Base-by-base conservation (phyloP, 2,113 vertebrate species). In the Machaerirhynchus nigripectus region DNA sequence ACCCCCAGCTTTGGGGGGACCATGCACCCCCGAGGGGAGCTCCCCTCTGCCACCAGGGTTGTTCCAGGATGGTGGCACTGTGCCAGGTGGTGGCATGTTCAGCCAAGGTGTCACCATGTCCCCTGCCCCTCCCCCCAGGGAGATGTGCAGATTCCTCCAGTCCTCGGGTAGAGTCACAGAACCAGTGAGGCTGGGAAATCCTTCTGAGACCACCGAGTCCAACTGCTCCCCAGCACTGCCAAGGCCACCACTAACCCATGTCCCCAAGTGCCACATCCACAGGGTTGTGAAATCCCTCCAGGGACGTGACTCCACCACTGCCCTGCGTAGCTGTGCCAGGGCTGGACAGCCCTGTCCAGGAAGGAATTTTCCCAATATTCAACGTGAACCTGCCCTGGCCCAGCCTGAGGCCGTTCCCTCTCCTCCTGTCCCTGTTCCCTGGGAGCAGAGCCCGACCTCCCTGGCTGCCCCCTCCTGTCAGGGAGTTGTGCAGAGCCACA, bases 1-100 rank as follows among this genome's bases (percentile, higher is more conserved):
- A 30, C 8, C 10, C 27, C 14, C 22, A 9, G 47, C 23, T 53
- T 2, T 46, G n/a, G 7, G 27, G 39, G 19, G 5, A 35, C 18
- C 22, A 7, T 0, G 2, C 27, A 30, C 0, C 22, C 14, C 47
- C 7, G 8, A 14, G 11, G 12, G 60, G 31, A 57, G 67, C 39
- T 61, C 64, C 39, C 21, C 22, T 24, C 47, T 53, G 17, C 1
- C n/a, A 23, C 49, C 47, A 35, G 55, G 49, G n/a, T 1, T 30
- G 33, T 6, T 19, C 12, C 22, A 10, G 52, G 55, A 11, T 0
- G 22, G 73, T 46, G 81, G 57, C 84, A 60, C 44, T 6, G 28
- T 20, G 61, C 42, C 12, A 4, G 35, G 28, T 1, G 28, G 10
- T 52, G 75, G 21, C 77, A 80, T 0, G 2, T 35, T 56, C 57